These are phyloP conservation scores for Chrysemys picta DNA, from an alignment of 2,113 vertebrate species.

Conservation along the genomic window DNA sequence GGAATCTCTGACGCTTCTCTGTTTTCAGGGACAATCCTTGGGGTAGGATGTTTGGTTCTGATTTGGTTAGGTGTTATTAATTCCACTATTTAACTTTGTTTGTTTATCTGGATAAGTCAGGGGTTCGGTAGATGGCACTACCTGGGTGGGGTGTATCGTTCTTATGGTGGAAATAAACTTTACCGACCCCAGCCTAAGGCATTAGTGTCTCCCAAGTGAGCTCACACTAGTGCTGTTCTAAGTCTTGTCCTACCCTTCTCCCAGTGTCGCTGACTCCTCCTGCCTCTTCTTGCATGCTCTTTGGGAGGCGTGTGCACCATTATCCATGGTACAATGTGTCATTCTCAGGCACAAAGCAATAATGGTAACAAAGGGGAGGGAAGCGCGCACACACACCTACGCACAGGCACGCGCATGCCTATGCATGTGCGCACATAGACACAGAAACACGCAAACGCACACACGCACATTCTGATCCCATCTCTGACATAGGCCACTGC, in stretches of 20 bases:
- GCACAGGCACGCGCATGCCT: not conserved
- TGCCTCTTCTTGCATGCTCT: not conserved
- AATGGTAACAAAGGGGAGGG: not conserved
- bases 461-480: not conserved
- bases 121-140: not conserved
- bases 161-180: not conserved
- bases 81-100: not conserved
- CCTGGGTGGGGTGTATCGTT: not conserved
- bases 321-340: not conserved
- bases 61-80: not conserved
- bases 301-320: not conserved
- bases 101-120: too few relatives aligned
- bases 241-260: not conserved
- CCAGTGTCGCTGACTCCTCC: not conserved
- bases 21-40: not conserved
- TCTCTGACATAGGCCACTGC: not conserved
- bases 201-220: not conserved
- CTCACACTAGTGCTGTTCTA: not conserved
- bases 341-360: not conserved
- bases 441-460: too few relatives aligned
- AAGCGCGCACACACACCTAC: accelerated
- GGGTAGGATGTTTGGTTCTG: not conserved
- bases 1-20: not conserved
- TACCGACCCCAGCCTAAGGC: not conserved
- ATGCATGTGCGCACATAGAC: too few relatives aligned